These are phyloP conservation scores for Steinernema scapterisci DNA, from an alignment of 2,888 invertebrate species.

Conservation along the genomic window DNA sequence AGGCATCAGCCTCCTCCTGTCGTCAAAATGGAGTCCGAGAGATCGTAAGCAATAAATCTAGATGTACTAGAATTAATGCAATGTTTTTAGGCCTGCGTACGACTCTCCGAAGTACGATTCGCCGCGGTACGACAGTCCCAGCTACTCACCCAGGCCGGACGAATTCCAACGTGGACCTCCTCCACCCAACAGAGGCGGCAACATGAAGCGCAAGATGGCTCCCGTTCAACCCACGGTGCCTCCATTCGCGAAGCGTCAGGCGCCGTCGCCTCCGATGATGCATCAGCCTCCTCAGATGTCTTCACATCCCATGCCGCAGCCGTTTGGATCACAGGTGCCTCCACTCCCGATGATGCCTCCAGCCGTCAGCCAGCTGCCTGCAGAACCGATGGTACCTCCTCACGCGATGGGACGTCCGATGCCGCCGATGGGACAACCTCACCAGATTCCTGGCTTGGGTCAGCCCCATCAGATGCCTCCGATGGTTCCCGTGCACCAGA, in stretches of 20 bases:
- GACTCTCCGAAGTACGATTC: slow-evolving; percentile 2
- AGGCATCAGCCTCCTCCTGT: neutral
- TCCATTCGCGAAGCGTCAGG: neutral
- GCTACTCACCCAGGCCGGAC: neutral
- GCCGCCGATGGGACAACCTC: neutral
- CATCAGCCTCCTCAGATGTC: neutral
- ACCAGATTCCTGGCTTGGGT: neutral
- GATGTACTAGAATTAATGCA: neutral
- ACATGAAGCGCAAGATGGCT: no score
- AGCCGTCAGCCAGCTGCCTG: no score
- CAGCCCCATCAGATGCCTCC: neutral
- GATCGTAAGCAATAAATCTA: neutral
- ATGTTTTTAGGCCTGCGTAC: neutral
- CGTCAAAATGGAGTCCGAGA: neutral
- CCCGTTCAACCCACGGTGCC: neutral
- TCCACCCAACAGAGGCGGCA: no score
- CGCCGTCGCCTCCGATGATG: slow-evolving; percentile 29
- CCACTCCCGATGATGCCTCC: neutral
- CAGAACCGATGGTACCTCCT: no score
- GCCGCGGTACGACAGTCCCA: neutral
- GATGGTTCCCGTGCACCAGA: no score
- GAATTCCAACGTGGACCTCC: no score
- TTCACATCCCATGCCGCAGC: neutral
- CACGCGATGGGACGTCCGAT: neutral
- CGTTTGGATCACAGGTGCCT: no score